Percentiles rank a stretch among this genome's conserved stretches.
Evolutionary conservation across 2,797 vertebrate genomes (phyloP).

Genomic region (Eremophila alpestris): DNA sequence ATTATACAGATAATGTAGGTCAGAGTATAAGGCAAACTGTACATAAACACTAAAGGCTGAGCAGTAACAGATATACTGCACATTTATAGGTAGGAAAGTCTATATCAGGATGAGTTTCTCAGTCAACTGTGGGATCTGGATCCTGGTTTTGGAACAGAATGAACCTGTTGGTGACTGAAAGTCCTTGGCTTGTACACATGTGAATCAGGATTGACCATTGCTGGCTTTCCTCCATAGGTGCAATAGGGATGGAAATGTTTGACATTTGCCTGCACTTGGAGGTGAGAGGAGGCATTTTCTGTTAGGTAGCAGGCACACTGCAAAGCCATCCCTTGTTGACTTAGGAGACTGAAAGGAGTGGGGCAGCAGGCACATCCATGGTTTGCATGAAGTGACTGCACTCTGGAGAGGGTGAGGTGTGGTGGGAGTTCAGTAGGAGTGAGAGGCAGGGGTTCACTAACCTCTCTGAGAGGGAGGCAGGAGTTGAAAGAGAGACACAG

Average conservation of each 20-base stretch:
- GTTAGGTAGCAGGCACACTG: background rate
- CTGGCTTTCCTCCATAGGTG: background rate
- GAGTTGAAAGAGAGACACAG: background rate
- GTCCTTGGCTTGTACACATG: background rate
- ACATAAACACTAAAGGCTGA: background rate
- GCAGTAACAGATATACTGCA: background rate
- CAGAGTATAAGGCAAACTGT: background rate
- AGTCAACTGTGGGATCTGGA: background rate
- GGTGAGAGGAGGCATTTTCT: background rate
- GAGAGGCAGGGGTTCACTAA: background rate
- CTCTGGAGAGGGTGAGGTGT: background rate
- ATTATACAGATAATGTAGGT: background rate
- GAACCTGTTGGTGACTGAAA: background rate
- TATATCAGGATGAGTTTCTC: background rate
- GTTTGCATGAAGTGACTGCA: background rate
- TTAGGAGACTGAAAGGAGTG: background rate
- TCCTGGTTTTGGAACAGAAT: background rate
- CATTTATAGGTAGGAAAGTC: rapidly evolving
- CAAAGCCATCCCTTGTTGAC: background rate
- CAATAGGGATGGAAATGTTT: background rate
- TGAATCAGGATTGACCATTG: rapidly evolving
- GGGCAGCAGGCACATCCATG: background rate
- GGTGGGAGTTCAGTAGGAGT: background rate
- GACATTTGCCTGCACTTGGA: background rate
- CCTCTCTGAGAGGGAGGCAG: background rate